Base-by-base conservation (phyloP, 2,113 vertebrate species). In the Ceyx margarethae region DNA sequence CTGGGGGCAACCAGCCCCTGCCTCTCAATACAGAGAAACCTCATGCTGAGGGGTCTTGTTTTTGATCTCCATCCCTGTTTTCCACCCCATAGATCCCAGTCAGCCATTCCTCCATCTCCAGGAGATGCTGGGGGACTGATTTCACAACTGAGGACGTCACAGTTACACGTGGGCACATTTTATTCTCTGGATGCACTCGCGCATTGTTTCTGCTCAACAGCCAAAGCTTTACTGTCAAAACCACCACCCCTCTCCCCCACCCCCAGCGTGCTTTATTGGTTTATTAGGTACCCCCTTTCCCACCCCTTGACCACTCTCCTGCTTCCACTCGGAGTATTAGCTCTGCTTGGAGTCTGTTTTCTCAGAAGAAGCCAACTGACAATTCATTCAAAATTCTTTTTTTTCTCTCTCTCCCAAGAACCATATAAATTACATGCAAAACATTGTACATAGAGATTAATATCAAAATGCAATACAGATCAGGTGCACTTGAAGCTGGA, bases 401-500 rank as follows among this genome's bases (percentile, higher is more conserved):
- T 37, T 37, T 37, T 37, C 37, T 37, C 10, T 37, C 37, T 15
- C 65, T 40, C 67, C 92, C 87, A 96, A 97, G 96, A 97, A 97
- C 95, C 97, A 97, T 96, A 98, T 97, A 98, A 98, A 97, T 97
- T 95, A 98, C 97, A 98, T 98, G 98, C 97, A 97, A 97, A 97
- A 98, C 97, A 96, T 96, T 94, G 95, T 97, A 98, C 97, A 98
- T 69, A 97, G 97, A 97, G 97, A 96, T 97, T 98, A 98, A 97
- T 97, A 97, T 96, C 96, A 96, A 97, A 97, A 97, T 97, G 97
- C 97, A 97, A 96, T 97, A 97, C 96, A 97, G 97, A 91, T 90
- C 91, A 96, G 94, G 97, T 97, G 96, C 96, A 91, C 97, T 94
- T 93, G 75, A 95, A 95, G 96, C 95, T 93, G 91, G 96, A 97